These are phyloP conservation scores for Oppia nitens DNA, from an alignment of 1,140 invertebrate genomes.

Conservation along the genomic window DNA sequence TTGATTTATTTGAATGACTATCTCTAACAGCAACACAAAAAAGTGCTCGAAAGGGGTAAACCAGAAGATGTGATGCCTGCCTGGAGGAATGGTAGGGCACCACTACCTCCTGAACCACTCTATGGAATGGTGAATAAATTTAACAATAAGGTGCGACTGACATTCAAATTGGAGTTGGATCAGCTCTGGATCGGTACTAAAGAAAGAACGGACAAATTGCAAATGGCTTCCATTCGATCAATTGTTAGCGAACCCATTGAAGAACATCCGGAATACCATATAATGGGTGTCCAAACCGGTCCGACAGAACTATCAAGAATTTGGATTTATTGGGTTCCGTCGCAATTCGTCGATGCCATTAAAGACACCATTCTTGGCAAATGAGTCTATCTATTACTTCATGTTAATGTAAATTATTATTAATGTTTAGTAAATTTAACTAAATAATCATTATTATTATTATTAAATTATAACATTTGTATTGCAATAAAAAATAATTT, in stretches of 20 bases:
- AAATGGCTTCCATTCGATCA: slow-evolving; percentile 75
- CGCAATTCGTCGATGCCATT: slow-evolving; percentile 69
- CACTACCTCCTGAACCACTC: slow-evolving; percentile 59
- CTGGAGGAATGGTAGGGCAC: slow-evolving; percentile 52
- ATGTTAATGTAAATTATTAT: too few species aligned
- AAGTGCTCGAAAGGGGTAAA: slow-evolving; percentile 73
- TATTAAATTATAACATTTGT: too few species aligned
- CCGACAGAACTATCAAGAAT: slow-evolving; percentile 43
- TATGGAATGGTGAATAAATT: slow-evolving; percentile 80
- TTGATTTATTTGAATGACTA: too few species aligned
- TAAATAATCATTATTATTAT: too few species aligned
- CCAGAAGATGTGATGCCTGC: slow-evolving; percentile 79
- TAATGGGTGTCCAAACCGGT: slow-evolving; percentile 70
- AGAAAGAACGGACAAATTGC: slow-evolving; percentile 79
- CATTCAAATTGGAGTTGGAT: slow-evolving; percentile 79
- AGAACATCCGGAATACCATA: slow-evolving; percentile 79
- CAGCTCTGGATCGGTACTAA: slow-evolving; percentile 87
- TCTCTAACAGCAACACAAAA: slow-evolving; percentile 49
- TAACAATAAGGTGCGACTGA: slow-evolving; percentile 78
- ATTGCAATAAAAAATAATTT: too few species aligned
- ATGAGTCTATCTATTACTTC: too few species aligned
- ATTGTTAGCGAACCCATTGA: slow-evolving; percentile 67
- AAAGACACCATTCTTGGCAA: slow-evolving; percentile 76
- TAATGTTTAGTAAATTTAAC: too few species aligned
- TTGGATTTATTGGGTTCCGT: slow-evolving; percentile 39